Base-by-base conservation (phyloP, 2,888 invertebrate species). In the Lypha dubia region DNA sequence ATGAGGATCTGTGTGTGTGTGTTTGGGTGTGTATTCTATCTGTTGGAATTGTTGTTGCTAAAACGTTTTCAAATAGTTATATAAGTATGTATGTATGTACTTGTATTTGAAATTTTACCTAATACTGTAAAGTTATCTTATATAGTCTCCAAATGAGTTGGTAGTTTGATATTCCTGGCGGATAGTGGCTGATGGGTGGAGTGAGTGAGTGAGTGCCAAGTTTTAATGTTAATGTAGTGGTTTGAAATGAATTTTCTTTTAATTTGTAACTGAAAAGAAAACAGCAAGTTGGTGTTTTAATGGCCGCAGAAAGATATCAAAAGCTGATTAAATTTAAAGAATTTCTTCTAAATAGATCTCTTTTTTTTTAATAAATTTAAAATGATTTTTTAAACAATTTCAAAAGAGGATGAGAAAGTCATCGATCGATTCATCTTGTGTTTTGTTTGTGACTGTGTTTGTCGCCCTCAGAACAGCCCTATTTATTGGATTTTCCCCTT, bases 1-100 rank as follows among this genome's bases (percentile, higher is more conserved):
- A 70, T 35, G 32, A n/a, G 70, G 77, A 41, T 79, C 44, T 44
- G 70, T 65, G 8, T 20, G 8, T 35, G 1, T 41, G 17, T 63
- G n/a, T n/a, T n/a, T n/a, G n/a, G n/a, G n/a, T n/a, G n/a, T n/a
- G n/a, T n/a, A n/a, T n/a, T n/a, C n/a, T 4, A 41, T 24, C 0
- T 60, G 49, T 1, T 35, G 7, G 44, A 1, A 44, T 70, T 58
- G 70, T 73, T 73, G 58, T 49, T 58, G 32, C 9, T n/a, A 46
- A 46, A 60, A 60, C 22, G 46, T 44, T 60, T 60, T 17, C n/a
- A 73, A 71, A 58, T 32, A 32, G 28, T 32, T 70, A 17, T 44
- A n/a, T 3, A n/a, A n/a, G n/a, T n/a, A n/a, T n/a, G n/a, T n/a
- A n/a, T n/a, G n/a, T n/a, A n/a, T n/a, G n/a, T n/a, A n/a, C n/a